Evolutionary conservation across 2,113 vertebrate genomes (phyloP).

Genomic region (Circaetus cinerascens): DNA sequence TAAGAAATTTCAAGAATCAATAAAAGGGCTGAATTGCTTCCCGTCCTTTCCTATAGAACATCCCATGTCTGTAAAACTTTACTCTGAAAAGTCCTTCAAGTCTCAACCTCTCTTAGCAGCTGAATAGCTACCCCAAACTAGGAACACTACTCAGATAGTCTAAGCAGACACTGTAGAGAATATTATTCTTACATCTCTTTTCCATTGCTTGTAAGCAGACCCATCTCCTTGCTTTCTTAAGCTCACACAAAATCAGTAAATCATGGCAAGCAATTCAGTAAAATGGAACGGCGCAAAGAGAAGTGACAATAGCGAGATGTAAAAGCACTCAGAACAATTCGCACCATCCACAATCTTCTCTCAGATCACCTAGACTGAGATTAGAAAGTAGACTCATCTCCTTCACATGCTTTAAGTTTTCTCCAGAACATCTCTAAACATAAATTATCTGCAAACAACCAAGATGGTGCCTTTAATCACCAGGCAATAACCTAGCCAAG

Average conservation of each 20-base stretch:
- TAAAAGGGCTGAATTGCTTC: neutral
- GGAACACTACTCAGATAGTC: neutral
- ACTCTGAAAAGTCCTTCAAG: neutral
- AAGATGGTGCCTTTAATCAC: neutral
- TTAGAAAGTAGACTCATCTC: neutral
- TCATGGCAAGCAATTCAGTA: neutral
- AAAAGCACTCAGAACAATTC: neutral
- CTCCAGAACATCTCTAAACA: neutral
- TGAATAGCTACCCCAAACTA: neutral
- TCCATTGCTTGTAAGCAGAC: neutral
- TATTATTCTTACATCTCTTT: neutral
- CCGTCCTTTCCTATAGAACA: neutral
- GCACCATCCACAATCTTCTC: neutral
- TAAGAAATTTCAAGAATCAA: neutral
- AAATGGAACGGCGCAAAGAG: neutral
- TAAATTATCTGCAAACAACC: neutral
- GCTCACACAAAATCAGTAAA: neutral
- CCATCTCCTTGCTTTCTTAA: neutral
- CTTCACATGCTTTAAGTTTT: neutral
- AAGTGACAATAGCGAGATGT: accelerated
- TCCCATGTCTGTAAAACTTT: neutral
- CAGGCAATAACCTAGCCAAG: neutral
- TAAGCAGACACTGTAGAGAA: neutral
- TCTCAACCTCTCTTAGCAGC: neutral
- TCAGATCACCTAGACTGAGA: neutral